Evolutionary conservation across 1,140 invertebrate species (phyloP).

Genomic region (Cecropterus lyciades): DNA sequence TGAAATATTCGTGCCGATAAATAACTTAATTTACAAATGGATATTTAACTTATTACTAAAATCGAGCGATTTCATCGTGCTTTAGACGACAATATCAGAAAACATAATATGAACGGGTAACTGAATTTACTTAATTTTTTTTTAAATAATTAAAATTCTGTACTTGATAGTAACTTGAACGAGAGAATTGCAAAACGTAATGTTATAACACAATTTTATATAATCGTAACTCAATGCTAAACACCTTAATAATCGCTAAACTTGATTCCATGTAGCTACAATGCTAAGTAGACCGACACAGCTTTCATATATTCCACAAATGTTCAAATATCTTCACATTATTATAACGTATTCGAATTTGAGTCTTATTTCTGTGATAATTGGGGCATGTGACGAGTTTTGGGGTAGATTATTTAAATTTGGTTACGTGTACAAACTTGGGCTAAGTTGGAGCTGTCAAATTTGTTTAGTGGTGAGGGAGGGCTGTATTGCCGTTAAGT

Average conservation of each 20-base stretch:
- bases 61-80: too few species aligned
- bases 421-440: constrained; percentile 71
- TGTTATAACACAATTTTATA: constrained; percentile 36
- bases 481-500: constrained; percentile 63
- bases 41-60: too few species aligned
- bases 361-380: constrained; percentile 37
- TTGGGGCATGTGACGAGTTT: constrained; percentile 39
- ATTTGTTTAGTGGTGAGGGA: constrained; percentile 81
- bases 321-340: constrained; percentile 24
- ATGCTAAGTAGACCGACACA: constrained; percentile 71
- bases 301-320: constrained; percentile 61
- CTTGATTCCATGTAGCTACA: constrained; percentile 75
- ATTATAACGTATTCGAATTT: constrained; percentile 42
- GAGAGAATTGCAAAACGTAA: background rate
- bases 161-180: too few species aligned
- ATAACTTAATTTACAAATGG: too few species aligned
- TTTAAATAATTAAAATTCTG: too few species aligned
- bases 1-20: too few species aligned
- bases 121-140: too few species aligned
- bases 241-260: constrained; percentile 78
- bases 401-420: constrained; percentile 42
- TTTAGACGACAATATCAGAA: too few species aligned
- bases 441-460: constrained; percentile 80
- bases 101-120: too few species aligned
- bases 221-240: constrained; percentile 52